Conservation (phyloP, 1,140 invertebrate genomes). For the Charaxes varanes region DNA sequence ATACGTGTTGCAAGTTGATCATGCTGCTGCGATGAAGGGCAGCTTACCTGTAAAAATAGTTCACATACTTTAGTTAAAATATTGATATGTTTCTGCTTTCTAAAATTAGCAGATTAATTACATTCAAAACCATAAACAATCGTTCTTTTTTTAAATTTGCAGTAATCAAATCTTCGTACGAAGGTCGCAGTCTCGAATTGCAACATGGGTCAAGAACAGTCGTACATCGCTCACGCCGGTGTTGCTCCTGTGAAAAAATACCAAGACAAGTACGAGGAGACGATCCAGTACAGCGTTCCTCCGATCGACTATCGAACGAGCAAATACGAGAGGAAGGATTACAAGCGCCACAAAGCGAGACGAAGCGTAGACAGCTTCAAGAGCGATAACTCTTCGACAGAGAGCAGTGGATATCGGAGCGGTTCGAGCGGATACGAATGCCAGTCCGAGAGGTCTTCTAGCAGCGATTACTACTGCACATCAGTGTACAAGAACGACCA, state of each 20-base stretch:
- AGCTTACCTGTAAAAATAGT: too few relatives aligned
- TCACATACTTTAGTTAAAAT: too few relatives aligned
- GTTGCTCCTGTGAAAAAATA: slow-evolving; percentile 44
- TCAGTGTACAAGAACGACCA: slow-evolving; percentile 71
- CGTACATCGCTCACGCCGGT: slow-evolving; percentile 49
- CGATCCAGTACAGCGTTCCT: slow-evolving; percentile 36
- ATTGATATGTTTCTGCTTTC: too few relatives aligned
- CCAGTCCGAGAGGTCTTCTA: slow-evolving; percentile 54
- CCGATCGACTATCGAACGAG: slow-evolving; percentile 31
- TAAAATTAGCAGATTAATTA: too few relatives aligned
- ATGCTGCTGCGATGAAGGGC: too few relatives aligned
- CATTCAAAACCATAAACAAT: too few relatives aligned
- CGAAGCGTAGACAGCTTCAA: slow-evolving; percentile 58
- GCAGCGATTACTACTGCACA: slow-evolving; percentile 58
- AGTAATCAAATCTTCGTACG: slow-evolving; percentile 15
- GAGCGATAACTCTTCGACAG: slow-evolving; percentile 57
- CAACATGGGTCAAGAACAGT: slow-evolving; percentile 68
- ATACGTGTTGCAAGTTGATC: too few relatives aligned
- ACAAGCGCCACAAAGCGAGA: slow-evolving; percentile 47
- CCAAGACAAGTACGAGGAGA: slow-evolving; percentile 51
- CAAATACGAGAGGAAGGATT: slow-evolving; percentile 48
- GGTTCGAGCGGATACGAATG: slow-evolving; percentile 56
- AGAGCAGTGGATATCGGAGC: slow-evolving; percentile 65
- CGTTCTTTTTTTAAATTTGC: slow-evolving; percentile 12
- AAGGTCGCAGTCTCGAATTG: slow-evolving; percentile 27